Percentiles rank a stretch among this genome's conserved stretches.
These are phyloP conservation scores for Leistus spinibarbis DNA, from an alignment of 2,888 invertebrate species.

Conservation along the genomic window DNA sequence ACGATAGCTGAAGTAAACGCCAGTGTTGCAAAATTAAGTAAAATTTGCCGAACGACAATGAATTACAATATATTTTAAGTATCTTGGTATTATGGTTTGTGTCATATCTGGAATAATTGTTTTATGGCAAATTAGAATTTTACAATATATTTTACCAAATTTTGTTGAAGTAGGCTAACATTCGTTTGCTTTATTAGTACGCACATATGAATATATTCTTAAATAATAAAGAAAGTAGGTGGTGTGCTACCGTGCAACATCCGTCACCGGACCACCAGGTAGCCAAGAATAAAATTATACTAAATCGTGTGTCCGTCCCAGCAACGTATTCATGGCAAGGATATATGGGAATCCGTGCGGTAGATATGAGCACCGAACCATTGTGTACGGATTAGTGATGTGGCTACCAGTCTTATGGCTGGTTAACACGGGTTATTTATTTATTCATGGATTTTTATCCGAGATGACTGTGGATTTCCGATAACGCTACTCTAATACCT, in stretches of 20 bases:
- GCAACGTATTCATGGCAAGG: constrained; percentile 51
- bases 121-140: too few species aligned
- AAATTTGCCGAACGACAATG: too few species aligned
- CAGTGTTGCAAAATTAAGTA: too few species aligned
- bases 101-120: too few species aligned
- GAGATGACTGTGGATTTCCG: constrained; percentile 18
- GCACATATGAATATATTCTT: too few species aligned
- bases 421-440: constrained; percentile 43
- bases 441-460: constrained; percentile 41
- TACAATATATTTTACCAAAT: too few species aligned
- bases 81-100: too few species aligned
- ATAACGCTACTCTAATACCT: neutral
- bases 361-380: constrained; percentile 52
- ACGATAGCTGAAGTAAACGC: too few species aligned
- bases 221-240: neutral
- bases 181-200: too few species aligned
- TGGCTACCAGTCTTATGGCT: constrained; percentile 55
- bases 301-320: constrained; percentile 55
- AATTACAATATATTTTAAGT: too few species aligned
- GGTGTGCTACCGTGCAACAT: constrained; percentile 47
- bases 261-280: constrained; percentile 57
- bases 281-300: constrained; percentile 57
- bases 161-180: neutral
- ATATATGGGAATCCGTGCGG: constrained; percentile 54
- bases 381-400: constrained; percentile 56